These are phyloP conservation scores for Ostrea edulis DNA, from an alignment of 1,140 invertebrate genomes.

Conservation along the genomic window DNA sequence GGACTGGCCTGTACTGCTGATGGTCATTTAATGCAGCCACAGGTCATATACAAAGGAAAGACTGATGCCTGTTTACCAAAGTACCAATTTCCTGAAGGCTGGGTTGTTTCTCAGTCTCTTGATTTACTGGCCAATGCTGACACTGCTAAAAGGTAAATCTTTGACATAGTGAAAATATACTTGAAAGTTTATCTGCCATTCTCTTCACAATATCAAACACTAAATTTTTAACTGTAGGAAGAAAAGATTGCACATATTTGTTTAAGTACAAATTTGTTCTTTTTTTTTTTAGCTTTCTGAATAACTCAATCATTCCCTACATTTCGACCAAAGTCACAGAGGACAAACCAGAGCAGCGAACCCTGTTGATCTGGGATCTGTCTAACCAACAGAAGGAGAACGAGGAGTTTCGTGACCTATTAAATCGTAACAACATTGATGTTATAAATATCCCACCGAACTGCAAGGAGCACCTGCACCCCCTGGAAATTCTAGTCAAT, in stretches of 20 bases:
- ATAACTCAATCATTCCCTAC: neutral
- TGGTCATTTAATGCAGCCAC: conserved; percentile 23
- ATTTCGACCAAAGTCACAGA: neutral
- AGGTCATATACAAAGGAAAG: conserved; percentile 35
- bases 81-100: conserved; percentile 32
- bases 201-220: no score
- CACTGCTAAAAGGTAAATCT: conserved; percentile 20
- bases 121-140: conserved; percentile 26
- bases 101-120: neutral
- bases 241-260: neutral
- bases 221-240: no score
- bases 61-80: conserved; percentile 6
- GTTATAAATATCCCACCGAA: neutral
- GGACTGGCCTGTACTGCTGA: neutral
- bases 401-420: neutral
- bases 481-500: conserved; percentile 13
- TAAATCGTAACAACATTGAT: conserved; percentile 38
- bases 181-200: no score
- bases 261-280: neutral
- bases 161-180: neutral
- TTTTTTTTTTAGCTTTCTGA: conserved; percentile 6
- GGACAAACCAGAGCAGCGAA: neutral
- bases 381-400: conserved; percentile 13
- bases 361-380: conserved; percentile 11
- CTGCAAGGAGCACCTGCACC: conserved; percentile 12